Percentiles rank a stretch among this genome's conserved stretches.
Evolutionary conservation across 1,140 invertebrate species (phyloP).

Genomic region (Bombus confusus): DNA sequence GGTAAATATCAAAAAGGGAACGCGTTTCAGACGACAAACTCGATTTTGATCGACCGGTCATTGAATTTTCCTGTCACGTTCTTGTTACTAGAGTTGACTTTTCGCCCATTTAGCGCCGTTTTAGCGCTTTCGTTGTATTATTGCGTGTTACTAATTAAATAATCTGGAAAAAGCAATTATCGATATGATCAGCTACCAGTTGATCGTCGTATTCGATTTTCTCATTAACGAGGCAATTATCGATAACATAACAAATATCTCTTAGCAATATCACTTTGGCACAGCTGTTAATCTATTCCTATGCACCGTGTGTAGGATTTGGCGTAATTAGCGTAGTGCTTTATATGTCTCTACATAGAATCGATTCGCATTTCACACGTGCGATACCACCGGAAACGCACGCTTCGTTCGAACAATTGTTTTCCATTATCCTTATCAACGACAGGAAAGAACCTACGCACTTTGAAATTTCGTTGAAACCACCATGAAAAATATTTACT

Average conservation of each 20-base stretch:
- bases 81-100: neutral
- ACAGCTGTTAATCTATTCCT: neutral
- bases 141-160: neutral
- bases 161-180: no score
- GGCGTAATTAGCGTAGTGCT: neutral
- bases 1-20: neutral
- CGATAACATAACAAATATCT: neutral
- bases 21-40: neutral
- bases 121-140: neutral
- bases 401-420: neutral
- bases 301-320: neutral
- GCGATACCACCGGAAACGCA: no score
- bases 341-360: neutral
- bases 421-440: neutral
- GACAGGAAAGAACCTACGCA: neutral
- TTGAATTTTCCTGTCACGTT: neutral
- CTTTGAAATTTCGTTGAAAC: no score
- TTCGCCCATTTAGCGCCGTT: neutral
- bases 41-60: neutral
- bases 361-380: neutral
- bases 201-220: neutral
- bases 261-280: neutral
- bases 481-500: no score
- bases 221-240: neutral
- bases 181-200: no score